phyloP scores from a whole-genome alignment of 2,888 invertebrate species.

The Strigamia crassipes region DNA sequence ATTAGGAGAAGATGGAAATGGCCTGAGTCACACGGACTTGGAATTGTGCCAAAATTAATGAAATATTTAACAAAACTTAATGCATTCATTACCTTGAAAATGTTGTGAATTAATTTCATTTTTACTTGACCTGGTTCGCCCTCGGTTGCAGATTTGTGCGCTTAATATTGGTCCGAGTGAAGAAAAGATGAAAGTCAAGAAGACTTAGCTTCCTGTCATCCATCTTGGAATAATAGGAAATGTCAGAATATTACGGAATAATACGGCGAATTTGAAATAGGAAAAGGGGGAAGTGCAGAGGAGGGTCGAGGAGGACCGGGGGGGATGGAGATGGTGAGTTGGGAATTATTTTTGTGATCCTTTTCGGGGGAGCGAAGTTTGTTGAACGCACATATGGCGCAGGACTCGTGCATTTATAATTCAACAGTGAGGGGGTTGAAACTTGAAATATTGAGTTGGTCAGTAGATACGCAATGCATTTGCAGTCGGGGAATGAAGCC shows the following conservation, averaged over 20 bases:
- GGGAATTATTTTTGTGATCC: constrained; percentile 14
- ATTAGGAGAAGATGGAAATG: constrained; percentile 43
- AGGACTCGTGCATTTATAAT: background rate
- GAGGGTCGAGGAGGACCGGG: background rate
- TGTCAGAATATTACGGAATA: background rate
- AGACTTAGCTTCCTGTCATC: constrained; percentile 3
- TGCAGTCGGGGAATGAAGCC: background rate
- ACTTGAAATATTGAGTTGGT: background rate
- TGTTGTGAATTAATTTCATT: constrained; percentile 45
- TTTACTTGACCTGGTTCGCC: constrained; percentile 43
- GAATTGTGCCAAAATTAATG: constrained; percentile 26
- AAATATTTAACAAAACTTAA: constrained; percentile 46
- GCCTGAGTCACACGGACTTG: constrained; percentile 25
- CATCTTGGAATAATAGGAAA: background rate
- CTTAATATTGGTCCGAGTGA: constrained; percentile 16
- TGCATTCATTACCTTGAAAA: constrained; percentile 46
- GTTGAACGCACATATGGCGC: background rate
- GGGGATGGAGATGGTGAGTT: background rate
- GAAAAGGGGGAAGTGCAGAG: background rate
- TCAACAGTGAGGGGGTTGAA: background rate
- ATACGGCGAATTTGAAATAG: background rate
- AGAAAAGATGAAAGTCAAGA: background rate
- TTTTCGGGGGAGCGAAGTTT: constrained; percentile 16
- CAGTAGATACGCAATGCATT: constrained; percentile 10
- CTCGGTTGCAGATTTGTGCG: constrained; percentile 6